Percentiles rank a stretch among this genome's conserved stretches.
Evolutionary conservation across 2,888 invertebrate species (phyloP).

Genomic region (Caradrina clavipalpis): DNA sequence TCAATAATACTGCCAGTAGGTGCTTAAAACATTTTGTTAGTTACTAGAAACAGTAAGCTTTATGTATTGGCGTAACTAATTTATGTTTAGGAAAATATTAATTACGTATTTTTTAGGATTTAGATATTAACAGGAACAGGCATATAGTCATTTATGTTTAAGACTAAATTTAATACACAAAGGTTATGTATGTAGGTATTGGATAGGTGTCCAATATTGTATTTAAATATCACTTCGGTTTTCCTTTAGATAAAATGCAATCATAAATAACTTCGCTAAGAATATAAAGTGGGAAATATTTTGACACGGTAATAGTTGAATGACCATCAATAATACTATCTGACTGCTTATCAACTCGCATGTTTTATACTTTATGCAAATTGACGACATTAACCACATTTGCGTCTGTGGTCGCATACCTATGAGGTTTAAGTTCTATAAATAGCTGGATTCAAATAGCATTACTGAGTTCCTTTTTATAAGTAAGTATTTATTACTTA

Average conservation of each 20-base stretch:
- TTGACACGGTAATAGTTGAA: slow-evolving; percentile 1
- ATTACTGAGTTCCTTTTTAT: slow-evolving; percentile 33
- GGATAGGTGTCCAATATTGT: not conserved
- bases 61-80: slow-evolving; percentile 25
- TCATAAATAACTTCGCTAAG: not conserved
- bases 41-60: slow-evolving; percentile 11
- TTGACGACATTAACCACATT: slow-evolving; percentile 34
- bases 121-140: slow-evolving; percentile 23
- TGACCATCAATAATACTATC: slow-evolving; percentile 12
- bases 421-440: slow-evolving; percentile 43
- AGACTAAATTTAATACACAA: slow-evolving; percentile 14
- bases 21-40: slow-evolving; percentile 25
- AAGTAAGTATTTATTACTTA: slow-evolving; percentile 20
- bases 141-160: slow-evolving; percentile 47
- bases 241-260: not conserved
- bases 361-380: slow-evolving; percentile 49
- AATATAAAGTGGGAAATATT: slow-evolving; percentile 9
- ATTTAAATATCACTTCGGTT: not conserved
- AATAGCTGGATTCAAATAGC: slow-evolving; percentile 51
- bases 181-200: not conserved
- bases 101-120: slow-evolving; percentile 30
- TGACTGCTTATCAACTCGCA: slow-evolving; percentile 12
- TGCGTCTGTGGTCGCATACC: slow-evolving; percentile 25
- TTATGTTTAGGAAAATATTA: slow-evolving; percentile 35
- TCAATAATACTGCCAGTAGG: slow-evolving; percentile 38